phyloP scores from a whole-genome alignment of 2,797 vertebrate species.

The Hybognathus amarus region DNA sequence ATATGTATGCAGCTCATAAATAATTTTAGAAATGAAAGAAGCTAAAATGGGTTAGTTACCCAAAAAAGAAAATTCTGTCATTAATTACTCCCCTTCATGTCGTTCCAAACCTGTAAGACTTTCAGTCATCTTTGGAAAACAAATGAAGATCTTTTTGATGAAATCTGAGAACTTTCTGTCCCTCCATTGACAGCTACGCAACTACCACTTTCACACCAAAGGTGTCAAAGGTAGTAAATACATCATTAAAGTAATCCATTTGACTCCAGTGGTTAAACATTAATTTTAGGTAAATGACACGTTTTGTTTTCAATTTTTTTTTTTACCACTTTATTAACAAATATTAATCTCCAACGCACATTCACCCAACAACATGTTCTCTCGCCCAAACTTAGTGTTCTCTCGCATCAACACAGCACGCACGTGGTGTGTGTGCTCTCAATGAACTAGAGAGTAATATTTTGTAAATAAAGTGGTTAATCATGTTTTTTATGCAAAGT shows the following conservation, averaged over 20 bases:
- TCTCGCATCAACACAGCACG: too few species aligned
- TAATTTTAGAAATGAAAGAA: neutral
- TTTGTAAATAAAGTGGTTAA: neutral
- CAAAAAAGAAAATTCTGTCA: too few species aligned
- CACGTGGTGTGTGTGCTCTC: neutral
- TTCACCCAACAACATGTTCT: too few species aligned
- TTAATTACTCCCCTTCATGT: too few species aligned
- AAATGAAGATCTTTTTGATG: too few species aligned
- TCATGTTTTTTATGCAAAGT: neutral
- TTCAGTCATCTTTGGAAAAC: too few species aligned
- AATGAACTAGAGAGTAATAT: neutral
- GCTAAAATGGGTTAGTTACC: neutral
- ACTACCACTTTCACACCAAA: neutral
- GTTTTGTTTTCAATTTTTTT: too few species aligned
- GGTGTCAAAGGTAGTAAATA: neutral
- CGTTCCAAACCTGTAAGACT: too few species aligned
- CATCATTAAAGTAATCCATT: neutral
- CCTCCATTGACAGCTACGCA: neutral
- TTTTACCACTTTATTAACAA: too few species aligned
- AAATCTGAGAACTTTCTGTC: too few species aligned
- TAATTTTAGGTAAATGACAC: neutral
- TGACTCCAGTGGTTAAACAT: neutral
- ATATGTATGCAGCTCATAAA: constrained; percentile 13
- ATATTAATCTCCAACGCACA: too few species aligned
- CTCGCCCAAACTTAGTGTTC: too few species aligned